Conservation (phyloP, 2,113 vertebrate genomes). For the Oreochromis niloticus region DNA sequence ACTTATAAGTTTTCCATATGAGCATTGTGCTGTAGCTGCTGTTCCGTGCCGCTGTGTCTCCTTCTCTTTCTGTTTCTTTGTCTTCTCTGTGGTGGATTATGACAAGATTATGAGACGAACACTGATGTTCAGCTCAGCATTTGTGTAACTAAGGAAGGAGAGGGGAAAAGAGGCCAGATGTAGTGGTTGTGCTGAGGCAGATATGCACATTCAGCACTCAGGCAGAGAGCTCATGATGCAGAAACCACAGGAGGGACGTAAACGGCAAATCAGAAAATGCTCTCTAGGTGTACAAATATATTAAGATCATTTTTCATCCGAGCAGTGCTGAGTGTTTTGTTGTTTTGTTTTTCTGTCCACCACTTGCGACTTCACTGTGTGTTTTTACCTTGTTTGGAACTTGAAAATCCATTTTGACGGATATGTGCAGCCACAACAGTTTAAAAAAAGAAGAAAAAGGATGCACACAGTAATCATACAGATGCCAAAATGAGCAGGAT, state of each 20-base stretch:
- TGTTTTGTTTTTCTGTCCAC: background rate
- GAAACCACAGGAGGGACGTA: slow-evolving; percentile 9
- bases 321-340: background rate
- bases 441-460: background rate
- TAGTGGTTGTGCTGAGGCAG: background rate
- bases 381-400: background rate
- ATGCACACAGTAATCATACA: background rate
- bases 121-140: background rate
- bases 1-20: background rate
- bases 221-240: slow-evolving; percentile 31
- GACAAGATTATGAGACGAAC: background rate
- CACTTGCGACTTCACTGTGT: background rate
- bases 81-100: background rate
- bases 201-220: slow-evolving; percentile 53
- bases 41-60: background rate
- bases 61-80: background rate
- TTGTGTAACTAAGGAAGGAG: background rate
- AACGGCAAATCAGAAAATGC: slow-evolving; percentile 3
- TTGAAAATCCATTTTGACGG: background rate
- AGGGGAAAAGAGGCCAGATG: slow-evolving; percentile 14
- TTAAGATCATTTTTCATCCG: background rate
- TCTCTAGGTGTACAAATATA: background rate
- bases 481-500: slow-evolving; percentile 6
- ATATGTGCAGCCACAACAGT: background rate
- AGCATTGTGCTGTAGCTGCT: background rate